Conservation (phyloP, 2,888 invertebrate species). For the Pollenia griseotomentosa region DNA sequence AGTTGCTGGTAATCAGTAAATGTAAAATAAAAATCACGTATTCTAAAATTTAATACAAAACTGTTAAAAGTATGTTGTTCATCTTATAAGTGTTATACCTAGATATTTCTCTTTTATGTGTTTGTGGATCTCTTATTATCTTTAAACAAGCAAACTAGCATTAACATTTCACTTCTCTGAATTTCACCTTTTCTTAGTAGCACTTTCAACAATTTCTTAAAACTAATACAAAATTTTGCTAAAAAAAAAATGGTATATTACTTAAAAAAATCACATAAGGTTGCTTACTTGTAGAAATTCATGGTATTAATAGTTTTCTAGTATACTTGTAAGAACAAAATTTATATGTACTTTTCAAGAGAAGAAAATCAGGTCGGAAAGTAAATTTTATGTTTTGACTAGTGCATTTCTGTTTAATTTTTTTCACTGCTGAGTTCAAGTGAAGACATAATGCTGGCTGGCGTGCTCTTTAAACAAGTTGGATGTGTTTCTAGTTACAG, state of each 20-base stretch:
- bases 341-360: not conserved
- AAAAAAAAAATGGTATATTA: not conserved
- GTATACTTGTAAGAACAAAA: not conserved
- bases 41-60: no score
- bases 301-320: no score
- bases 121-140: not conserved
- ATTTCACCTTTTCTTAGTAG: not conserved
- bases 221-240: not conserved
- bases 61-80: no score
- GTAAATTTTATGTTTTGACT: conserved; percentile 50
- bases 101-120: not conserved
- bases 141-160: conserved; percentile 6
- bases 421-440: not conserved
- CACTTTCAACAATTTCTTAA: not conserved
- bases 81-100: not conserved
- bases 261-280: conserved; percentile 15
- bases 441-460: no score
- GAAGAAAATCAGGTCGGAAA: conserved; percentile 57
- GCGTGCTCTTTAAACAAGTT: no score
- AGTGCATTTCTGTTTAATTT: not conserved
- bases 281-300: not conserved
- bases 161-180: not conserved
- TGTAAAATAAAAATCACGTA: no score
- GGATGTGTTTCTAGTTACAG: no score
- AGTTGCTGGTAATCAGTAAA: no score